Conservation (phyloP, 2,797 vertebrate species). For the Acrossocheilus fasciatus region DNA sequence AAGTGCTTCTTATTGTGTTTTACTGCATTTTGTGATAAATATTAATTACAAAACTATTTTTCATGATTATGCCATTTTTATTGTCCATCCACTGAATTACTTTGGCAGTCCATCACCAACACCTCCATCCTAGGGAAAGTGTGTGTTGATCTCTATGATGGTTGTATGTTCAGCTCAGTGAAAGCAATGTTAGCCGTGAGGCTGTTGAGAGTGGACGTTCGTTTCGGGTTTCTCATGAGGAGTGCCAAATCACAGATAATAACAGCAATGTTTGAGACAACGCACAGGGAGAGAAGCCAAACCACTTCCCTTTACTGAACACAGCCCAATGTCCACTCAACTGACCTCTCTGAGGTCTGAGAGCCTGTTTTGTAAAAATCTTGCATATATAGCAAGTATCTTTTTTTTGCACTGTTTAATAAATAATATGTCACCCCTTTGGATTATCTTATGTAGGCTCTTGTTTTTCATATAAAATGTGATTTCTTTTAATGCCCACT, state of each 20-base stretch:
- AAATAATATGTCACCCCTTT: neutral
- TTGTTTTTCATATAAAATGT: neutral
- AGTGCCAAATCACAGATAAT: constrained; percentile 32
- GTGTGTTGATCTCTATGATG: neutral
- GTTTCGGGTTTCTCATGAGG: constrained; percentile 16
- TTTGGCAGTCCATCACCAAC: neutral
- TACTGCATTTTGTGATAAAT: neutral
- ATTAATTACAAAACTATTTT: neutral
- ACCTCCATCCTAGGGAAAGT: neutral
- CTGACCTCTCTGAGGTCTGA: constrained; percentile 13
- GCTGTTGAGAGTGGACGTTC: neutral
- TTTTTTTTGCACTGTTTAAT: neutral
- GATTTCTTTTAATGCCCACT: neutral
- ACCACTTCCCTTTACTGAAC: constrained; percentile 29
- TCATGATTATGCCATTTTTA: neutral
- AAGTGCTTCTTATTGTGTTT: neutral
- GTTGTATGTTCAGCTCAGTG: constrained; percentile 4
- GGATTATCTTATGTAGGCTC: neutral
- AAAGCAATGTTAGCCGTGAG: neutral
- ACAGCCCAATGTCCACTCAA: neutral
- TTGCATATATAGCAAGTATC: neutral
- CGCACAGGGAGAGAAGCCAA: constrained; percentile 29
- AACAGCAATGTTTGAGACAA: constrained; percentile 30
- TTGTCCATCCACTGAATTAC: neutral
- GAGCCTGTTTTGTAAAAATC: neutral